phyloP scores from a whole-genome alignment of 1,140 invertebrate genomes.

The Drosophila yakuba region DNA sequence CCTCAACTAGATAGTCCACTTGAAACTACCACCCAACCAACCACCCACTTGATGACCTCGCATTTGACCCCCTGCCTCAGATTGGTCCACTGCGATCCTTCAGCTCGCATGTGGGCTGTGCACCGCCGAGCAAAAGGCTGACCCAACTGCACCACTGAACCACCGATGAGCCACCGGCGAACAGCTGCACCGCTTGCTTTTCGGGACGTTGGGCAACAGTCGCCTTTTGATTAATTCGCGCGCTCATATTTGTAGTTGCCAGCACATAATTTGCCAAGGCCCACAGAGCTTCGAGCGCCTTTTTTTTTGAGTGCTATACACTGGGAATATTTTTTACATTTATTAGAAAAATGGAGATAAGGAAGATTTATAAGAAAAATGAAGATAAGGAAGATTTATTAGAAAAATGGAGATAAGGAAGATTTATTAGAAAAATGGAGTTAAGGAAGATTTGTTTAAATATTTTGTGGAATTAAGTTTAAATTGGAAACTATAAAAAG shows the following conservation, averaged over 20 bases:
- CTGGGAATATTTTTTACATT: background rate
- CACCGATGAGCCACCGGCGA: constrained; percentile 46
- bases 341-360: background rate
- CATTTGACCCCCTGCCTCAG: constrained; percentile 30
- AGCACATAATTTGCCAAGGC: constrained; percentile 80
- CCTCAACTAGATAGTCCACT: constrained; percentile 20
- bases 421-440: background rate
- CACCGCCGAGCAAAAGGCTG: constrained; percentile 12
- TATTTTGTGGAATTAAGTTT: background rate
- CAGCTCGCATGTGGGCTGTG: constrained; percentile 48
- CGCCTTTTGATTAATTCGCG: constrained; percentile 80
- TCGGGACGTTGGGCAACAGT: constrained; percentile 55
- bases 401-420: background rate
- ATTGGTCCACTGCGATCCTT: constrained; percentile 25
- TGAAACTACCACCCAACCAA: constrained; percentile 10
- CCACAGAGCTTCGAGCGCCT: constrained; percentile 61
- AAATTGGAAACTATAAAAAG: background rate
- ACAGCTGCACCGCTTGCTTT: constrained; percentile 52
- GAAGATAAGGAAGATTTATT: no score
- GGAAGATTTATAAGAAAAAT: background rate
- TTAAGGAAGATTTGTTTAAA: no score
- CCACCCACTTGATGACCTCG: constrained; percentile 25
- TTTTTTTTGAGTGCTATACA: constrained; percentile 42
- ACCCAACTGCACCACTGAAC: constrained; percentile 19
- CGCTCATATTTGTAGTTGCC: constrained; percentile 81